These are phyloP conservation scores for Papilio machaon DNA, from an alignment of 1,140 invertebrate species.

Conservation along the genomic window DNA sequence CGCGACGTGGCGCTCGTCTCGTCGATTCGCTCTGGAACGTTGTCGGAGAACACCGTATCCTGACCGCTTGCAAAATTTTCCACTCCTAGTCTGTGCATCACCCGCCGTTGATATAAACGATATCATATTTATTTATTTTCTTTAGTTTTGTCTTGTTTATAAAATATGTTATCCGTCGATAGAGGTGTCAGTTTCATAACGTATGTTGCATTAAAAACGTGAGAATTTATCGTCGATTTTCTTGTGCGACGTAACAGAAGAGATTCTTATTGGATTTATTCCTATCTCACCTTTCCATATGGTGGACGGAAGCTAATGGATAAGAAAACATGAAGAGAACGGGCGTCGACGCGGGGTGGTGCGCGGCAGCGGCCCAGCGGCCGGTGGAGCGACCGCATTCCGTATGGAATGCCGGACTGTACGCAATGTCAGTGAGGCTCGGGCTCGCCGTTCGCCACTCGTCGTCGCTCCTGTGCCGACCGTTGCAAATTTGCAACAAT, in stretches of 20 bases:
- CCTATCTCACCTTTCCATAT: slow-evolving; percentile 76
- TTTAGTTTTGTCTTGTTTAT: slow-evolving; percentile 16
- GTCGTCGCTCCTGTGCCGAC: slow-evolving; percentile 55
- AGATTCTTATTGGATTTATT: slow-evolving; percentile 68
- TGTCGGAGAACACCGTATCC: slow-evolving; percentile 41
- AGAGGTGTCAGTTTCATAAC: slow-evolving; percentile 19
- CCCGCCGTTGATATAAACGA: neutral
- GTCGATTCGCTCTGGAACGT: slow-evolving; percentile 63
- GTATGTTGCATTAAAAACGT: slow-evolving; percentile 15
- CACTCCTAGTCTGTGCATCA: slow-evolving; percentile 11
- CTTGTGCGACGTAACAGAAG: slow-evolving; percentile 41
- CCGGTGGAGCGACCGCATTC: slow-evolving; percentile 79
- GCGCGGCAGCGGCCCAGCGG: slow-evolving; percentile 73
- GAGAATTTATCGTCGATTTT: slow-evolving; percentile 15
- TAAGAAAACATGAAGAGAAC: slow-evolving; percentile 76
- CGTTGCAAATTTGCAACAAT: slow-evolving; percentile 71
- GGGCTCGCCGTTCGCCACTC: slow-evolving; percentile 60
- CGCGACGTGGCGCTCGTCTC: slow-evolving; percentile 72
- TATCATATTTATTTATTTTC: slow-evolving; percentile 10
- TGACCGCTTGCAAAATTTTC: slow-evolving; percentile 40
- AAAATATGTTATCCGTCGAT: slow-evolving; percentile 4
- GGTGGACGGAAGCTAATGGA: slow-evolving; percentile 70
- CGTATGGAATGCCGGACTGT: slow-evolving; percentile 79
- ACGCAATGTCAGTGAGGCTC: slow-evolving; percentile 79
- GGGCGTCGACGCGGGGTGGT: slow-evolving; percentile 71